phyloP scores from a whole-genome alignment of 2,888 invertebrate species.

The Heterodera filipjevi region DNA sequence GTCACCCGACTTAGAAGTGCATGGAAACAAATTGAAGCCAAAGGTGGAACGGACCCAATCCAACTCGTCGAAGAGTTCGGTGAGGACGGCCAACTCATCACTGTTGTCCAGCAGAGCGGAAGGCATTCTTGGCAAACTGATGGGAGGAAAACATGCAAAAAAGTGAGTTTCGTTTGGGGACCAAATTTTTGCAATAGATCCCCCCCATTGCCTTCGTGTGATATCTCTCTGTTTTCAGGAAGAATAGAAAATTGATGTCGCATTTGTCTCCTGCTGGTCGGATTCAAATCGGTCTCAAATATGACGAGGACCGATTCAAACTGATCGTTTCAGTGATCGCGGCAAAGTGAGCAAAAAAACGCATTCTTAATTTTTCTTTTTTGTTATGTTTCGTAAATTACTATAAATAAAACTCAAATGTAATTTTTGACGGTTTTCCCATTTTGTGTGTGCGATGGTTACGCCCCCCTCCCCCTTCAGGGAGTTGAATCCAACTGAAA shows the following conservation, averaged over 20 bases:
- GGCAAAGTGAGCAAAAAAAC: conserved; percentile 28
- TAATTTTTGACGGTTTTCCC: too few species aligned
- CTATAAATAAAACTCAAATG: too few species aligned
- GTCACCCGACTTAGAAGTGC: not conserved
- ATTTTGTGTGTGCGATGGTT: too few species aligned
- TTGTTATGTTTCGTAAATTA: too few species aligned
- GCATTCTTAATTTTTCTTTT: not conserved
- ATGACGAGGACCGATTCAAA: conserved; percentile 41
- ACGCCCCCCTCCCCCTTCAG: too few species aligned
- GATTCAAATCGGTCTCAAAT: conserved; percentile 36
- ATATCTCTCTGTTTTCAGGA: too few species aligned
- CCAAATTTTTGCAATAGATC: not conserved
- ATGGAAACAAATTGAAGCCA: not conserved
- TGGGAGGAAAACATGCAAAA: conserved; percentile 36
- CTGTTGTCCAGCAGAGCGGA: conserved; percentile 16
- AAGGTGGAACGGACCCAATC: not conserved
- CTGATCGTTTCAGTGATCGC: conserved; percentile 37
- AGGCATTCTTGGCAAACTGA: conserved; percentile 27
- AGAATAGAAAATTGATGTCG: conserved; percentile 9
- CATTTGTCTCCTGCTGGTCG: conserved; percentile 25
- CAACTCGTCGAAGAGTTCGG: not conserved
- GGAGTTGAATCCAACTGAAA: conserved; percentile 38
- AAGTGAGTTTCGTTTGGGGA: conserved; percentile 25
- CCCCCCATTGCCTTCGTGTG: too few species aligned
- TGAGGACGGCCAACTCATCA: conserved; percentile 16